Evolutionary conservation across 2,113 vertebrate species (phyloP).

Genomic region (Daubentonia madagascariensis): DNA sequence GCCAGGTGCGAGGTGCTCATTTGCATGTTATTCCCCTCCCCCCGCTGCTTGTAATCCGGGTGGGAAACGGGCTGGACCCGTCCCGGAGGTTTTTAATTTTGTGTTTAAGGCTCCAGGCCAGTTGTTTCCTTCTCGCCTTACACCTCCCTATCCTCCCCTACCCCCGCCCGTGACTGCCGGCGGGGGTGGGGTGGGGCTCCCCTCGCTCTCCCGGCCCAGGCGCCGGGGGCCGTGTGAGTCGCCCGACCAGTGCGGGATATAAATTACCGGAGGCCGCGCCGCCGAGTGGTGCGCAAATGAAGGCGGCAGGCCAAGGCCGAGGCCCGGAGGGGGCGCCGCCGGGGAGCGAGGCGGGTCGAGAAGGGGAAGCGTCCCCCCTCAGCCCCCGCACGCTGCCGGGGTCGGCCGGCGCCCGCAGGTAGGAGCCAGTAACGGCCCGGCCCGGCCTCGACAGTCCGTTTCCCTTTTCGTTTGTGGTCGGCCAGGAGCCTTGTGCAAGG

Average conservation of each 20-base stretch:
- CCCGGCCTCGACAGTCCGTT: neutral
- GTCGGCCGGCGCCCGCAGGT: conserved; percentile 56
- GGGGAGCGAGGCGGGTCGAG: neutral
- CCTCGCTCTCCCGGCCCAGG: neutral
- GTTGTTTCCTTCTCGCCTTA: neutral
- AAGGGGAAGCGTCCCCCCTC: neutral
- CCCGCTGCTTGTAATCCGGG: neutral
- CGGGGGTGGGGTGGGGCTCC: neutral
- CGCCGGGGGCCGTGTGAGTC: neutral
- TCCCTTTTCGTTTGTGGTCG: conserved; percentile 72
- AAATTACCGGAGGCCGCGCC: neutral
- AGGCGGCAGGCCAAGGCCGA: neutral
- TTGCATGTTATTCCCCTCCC: neutral
- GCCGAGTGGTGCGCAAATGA: neutral
- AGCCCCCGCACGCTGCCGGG: neutral
- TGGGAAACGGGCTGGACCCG: conserved; percentile 21
- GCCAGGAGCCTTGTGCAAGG: conserved; percentile 62
- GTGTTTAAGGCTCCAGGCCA: neutral
- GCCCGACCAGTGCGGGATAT: neutral
- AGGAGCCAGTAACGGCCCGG: conserved; percentile 42
- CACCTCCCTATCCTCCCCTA: neutral
- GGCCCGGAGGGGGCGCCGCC: neutral
- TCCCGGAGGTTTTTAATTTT: conserved; percentile 28
- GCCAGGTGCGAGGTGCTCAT: neutral
- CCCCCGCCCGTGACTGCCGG: neutral